Conservation (phyloP, 2,888 invertebrate genomes). For the Miltochrista miniata region DNA sequence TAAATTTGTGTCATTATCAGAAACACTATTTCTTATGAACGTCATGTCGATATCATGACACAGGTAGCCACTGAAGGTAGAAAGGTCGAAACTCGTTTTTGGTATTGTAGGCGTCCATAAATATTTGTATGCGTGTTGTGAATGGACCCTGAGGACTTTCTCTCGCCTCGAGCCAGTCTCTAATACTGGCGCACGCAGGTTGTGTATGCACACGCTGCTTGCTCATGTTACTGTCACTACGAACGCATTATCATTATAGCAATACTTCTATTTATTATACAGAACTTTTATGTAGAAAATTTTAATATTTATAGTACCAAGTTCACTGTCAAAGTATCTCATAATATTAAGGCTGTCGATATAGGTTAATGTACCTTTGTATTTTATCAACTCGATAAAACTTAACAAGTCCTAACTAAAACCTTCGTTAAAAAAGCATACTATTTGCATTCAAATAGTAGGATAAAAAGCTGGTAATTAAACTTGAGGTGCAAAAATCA, state of each 20-base stretch:
- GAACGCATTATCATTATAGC: not conserved
- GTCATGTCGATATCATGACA: slow-evolving; percentile 51
- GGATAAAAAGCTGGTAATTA: no score
- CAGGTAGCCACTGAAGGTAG: slow-evolving; percentile 51
- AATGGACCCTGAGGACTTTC: slow-evolving; percentile 81
- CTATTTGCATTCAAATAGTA: no score
- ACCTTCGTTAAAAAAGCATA: no score
- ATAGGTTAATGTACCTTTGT: no score
- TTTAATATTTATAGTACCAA: not conserved
- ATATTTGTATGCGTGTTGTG: slow-evolving; percentile 83
- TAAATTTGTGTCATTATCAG: not conserved
- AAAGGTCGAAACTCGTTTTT: slow-evolving; percentile 78
- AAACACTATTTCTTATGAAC: slow-evolving; percentile 8
- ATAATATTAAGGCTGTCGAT: no score
- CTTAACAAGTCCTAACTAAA: no score
- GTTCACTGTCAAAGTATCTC: no score
- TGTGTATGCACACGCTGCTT: slow-evolving; percentile 37
- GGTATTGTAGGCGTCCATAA: slow-evolving; percentile 76
- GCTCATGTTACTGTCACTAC: slow-evolving; percentile 25
- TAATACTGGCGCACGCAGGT: slow-evolving; percentile 54
- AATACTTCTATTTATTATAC: not conserved
- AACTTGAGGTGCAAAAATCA: no score
- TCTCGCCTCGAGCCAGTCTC: slow-evolving; percentile 64
- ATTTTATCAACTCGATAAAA: no score
- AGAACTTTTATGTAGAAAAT: no score